Conservation (phyloP, 1,140 invertebrate genomes). For the Belonocnema kinseyi region DNA sequence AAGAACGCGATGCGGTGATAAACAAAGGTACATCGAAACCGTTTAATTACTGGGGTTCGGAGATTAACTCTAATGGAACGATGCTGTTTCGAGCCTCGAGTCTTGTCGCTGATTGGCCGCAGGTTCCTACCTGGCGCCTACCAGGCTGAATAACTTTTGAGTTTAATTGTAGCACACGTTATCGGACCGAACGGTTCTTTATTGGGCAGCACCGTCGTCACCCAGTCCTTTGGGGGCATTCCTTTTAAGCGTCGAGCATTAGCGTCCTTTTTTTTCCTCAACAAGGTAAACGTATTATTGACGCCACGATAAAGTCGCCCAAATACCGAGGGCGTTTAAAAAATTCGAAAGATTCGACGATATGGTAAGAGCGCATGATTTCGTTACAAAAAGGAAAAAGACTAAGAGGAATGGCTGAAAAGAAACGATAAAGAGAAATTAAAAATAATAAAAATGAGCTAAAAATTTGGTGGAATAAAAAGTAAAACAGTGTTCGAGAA, state of each 20-base stretch:
- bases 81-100: constrained; percentile 54
- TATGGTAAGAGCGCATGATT: constrained; percentile 24
- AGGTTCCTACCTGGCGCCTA: constrained; percentile 58
- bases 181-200: constrained; percentile 48
- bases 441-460: constrained; percentile 11
- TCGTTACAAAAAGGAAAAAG: not conserved
- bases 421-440: constrained; percentile 25
- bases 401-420: constrained; percentile 8
- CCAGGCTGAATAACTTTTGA: constrained; percentile 58
- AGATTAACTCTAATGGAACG: constrained; percentile 70
- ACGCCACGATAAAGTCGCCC: constrained; percentile 27
- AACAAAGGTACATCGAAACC: constrained; percentile 63
- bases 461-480: constrained; percentile 13
- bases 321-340: constrained; percentile 29
- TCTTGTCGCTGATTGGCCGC: constrained; percentile 53
- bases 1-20: constrained; percentile 51
- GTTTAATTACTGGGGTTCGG: constrained; percentile 64
- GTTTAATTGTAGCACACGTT: constrained; percentile 50
- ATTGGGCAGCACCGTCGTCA: constrained; percentile 28
- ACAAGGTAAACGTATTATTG: constrained; percentile 31
- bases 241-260: constrained; percentile 27
- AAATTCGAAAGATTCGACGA: constrained; percentile 9
- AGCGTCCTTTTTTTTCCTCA: constrained; percentile 15
- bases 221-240: constrained; percentile 31
- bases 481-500: constrained; percentile 17